These are phyloP conservation scores for Dromococcyx pavoninus DNA, from an alignment of 2,797 vertebrate species.

Conservation along the genomic window DNA sequence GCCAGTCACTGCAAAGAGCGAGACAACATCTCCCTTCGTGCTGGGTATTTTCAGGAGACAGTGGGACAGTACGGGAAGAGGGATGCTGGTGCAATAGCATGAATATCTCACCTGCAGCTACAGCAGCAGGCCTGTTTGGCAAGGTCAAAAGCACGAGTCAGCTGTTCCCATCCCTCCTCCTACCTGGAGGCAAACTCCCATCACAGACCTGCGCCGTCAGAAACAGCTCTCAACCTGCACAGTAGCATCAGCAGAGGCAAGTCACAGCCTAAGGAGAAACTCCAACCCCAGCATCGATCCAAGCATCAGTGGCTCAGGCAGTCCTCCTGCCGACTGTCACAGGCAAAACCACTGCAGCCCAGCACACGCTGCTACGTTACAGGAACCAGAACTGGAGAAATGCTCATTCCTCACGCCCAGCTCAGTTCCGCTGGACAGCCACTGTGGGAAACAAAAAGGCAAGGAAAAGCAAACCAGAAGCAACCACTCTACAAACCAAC, in stretches of 20 bases:
- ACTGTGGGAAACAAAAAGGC: too few relatives aligned
- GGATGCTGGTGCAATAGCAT: background rate
- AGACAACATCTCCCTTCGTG: background rate
- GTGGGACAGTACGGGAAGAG: background rate
- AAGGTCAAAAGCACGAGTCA: background rate
- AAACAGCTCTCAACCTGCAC: background rate
- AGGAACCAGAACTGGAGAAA: background rate
- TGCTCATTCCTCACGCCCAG: background rate
- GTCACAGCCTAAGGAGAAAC: background rate
- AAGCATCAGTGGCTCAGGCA: background rate
- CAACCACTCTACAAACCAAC: background rate
- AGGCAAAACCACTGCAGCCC: background rate
- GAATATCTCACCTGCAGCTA: background rate
- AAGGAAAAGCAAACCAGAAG: background rate
- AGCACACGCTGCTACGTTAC: background rate
- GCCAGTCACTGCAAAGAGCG: fast-evolving
- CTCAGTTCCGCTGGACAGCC: background rate
- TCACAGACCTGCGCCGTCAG: background rate
- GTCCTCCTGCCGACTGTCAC: background rate
- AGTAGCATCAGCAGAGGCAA: slow-evolving; percentile 4
- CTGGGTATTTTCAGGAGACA: background rate
- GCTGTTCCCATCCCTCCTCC: background rate
- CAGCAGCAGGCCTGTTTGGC: background rate
- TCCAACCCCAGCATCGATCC: background rate
- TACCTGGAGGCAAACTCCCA: background rate